Base-by-base conservation (phyloP, 2,113 vertebrate genomes). In the Lophura nycthemera region DNA sequence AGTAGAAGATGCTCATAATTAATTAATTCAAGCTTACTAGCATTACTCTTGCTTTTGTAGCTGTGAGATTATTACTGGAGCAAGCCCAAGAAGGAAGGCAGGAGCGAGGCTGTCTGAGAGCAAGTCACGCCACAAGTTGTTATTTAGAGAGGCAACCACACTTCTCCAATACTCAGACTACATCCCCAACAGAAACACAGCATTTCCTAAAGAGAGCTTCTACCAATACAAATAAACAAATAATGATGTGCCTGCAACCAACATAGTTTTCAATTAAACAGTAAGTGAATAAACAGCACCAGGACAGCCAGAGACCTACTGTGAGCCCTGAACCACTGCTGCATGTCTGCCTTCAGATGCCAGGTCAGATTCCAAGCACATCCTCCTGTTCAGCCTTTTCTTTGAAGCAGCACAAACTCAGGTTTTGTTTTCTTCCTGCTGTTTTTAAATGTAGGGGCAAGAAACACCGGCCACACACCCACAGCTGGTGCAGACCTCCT, bases 261-360 rank as follows among this genome's bases (percentile, higher is more conserved):
- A 27, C 65, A 17, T n/a, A 63, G 72, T 73, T 83, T 92, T 96
- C 96, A 94, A 96, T 96, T 93, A 94, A 94, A 85, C 1, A 6
- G 36, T 92, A 97, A 95, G 86, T 94, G 89, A 92, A 92, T 91
- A 96, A 96, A 95, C 90, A 97, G 54, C 57, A 43, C 34, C 0
- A 4, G 52, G 25, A 64, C 10, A 34, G 89, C 67, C 3, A 0
- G 36, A 90, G 71, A 73, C 76, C 13, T 18, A 16, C 54, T 56
- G 54, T 16, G 10, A 42, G 54, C 71, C 47, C 72, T 57, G n/a
- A 20, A 32, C 43, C 2, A 15, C 69, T 0, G 1, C 70, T 95
- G 91, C 94, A 95, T 92, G 92, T 95, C 96, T 87, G 95, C 92
- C 93, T 96, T 79, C 73, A 87, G 0, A 7, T 47, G 75, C 88